Conservation (phyloP, 2,113 vertebrate species). For the Hassar affinis region DNA sequence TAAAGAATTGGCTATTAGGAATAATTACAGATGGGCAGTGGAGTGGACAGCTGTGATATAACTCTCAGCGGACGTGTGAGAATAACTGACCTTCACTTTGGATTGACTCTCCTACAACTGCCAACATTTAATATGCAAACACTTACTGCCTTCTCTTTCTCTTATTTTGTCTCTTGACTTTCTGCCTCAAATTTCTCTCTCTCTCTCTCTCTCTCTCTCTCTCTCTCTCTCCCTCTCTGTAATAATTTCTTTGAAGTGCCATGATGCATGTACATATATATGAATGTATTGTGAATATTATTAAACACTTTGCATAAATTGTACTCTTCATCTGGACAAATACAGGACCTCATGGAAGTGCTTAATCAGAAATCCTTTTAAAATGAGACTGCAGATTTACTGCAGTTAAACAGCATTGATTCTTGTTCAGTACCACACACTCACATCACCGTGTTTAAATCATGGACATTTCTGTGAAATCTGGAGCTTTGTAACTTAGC, state of each 20-base stretch:
- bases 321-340: conserved; percentile 15
- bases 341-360: not conserved
- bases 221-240: not conserved
- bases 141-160: conserved; percentile 7
- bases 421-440: not conserved
- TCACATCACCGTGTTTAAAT: not conserved
- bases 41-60: conserved; percentile 47
- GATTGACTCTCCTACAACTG: conserved; percentile 12
- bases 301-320: conserved; percentile 30
- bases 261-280: conserved; percentile 25
- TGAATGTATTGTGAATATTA: conserved; percentile 15
- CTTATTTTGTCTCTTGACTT: not conserved
- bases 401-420: conserved; percentile 6
- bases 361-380: not conserved
- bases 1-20: conserved; percentile 19
- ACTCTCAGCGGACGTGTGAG: conserved; percentile 41
- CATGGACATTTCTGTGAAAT: too few species aligned
- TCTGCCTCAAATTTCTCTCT: conserved; percentile 9
- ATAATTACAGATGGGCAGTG: conserved; percentile 13
- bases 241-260: conserved; percentile 23
- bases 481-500: too few species aligned
- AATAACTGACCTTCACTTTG: conserved; percentile 46
- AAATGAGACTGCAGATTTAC: not conserved
- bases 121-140: conserved; percentile 46
- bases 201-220: not conserved